phyloP scores from a whole-genome alignment of 2,113 vertebrate genomes.

The Grallaria varia region DNA sequence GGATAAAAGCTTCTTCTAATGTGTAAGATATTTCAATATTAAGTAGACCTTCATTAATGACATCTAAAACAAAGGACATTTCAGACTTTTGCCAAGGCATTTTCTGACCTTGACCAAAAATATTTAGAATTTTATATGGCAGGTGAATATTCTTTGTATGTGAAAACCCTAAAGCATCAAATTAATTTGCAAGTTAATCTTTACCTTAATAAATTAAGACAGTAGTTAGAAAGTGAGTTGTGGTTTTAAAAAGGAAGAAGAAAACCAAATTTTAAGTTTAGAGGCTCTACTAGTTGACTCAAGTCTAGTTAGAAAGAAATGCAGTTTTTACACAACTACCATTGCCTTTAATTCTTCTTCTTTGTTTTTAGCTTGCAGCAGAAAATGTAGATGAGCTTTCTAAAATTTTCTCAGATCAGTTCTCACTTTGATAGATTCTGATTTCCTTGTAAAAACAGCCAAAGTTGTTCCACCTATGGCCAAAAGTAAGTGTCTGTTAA shows the following conservation, averaged over 20 bases:
- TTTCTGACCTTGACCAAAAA: not conserved
- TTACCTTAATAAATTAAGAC: not conserved
- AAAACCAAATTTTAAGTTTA: not conserved
- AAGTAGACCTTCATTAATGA: not conserved
- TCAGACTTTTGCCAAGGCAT: not conserved
- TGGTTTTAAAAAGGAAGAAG: not conserved
- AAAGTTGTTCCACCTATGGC: not conserved
- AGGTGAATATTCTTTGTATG: not conserved
- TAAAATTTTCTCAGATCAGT: not conserved
- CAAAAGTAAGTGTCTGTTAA: not conserved
- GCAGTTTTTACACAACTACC: not conserved
- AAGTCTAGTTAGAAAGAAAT: not conserved
- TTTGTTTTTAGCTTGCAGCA: not conserved
- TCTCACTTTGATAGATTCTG: not conserved
- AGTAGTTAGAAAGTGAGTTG: not conserved
- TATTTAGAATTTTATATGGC: not conserved
- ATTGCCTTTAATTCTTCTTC: not conserved
- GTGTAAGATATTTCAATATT: not conserved
- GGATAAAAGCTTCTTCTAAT: not conserved
- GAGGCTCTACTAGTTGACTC: not conserved
- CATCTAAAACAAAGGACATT: not conserved
- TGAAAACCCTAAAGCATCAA: not conserved
- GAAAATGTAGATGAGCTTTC: not conserved
- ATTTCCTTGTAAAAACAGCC: not conserved
- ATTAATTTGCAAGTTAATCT: not conserved